phyloP scores from a whole-genome alignment of 2,888 invertebrate genomes.

The Colostygia pectinataria region DNA sequence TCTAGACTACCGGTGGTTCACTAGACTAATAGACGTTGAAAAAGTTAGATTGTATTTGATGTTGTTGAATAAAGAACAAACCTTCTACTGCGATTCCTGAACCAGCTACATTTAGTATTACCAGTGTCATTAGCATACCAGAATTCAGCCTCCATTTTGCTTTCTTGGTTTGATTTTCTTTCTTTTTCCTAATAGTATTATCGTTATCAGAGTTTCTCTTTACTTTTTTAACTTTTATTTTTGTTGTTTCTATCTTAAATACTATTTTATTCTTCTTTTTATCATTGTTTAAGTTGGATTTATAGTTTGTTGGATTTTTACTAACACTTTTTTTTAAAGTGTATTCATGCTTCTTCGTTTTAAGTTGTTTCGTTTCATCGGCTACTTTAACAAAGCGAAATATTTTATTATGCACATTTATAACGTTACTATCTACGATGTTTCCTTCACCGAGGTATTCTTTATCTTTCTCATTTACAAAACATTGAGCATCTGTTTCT shows the following conservation, averaged over 20 bases:
- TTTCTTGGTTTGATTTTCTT: constrained; percentile 14
- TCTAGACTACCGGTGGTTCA: no score
- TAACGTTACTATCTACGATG: no score
- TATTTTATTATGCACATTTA: no score
- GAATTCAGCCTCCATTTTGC: constrained; percentile 60
- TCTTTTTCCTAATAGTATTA: not conserved
- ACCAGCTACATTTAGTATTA: constrained; percentile 63
- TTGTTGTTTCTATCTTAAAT: not conserved
- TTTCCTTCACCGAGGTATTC: no score
- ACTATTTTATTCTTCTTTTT: not conserved
- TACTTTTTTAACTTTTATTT: not conserved
- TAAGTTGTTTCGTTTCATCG: not conserved
- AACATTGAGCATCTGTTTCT: no score
- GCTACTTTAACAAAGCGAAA: not conserved
- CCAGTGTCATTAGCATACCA: constrained; percentile 56
- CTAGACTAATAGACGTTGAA: no score
- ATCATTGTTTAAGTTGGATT: no score
- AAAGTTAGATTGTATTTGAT: not conserved
- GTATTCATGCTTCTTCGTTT: not conserved
- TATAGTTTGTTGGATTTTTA: no score
- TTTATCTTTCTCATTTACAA: not conserved
- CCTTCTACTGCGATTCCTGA: constrained; percentile 49
- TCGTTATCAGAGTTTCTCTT: no score
- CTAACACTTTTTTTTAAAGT: not conserved
- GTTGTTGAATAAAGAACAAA: not conserved